Conservation (phyloP, 2,797 vertebrate genomes). For the Buphagus erythrorhynchus region DNA sequence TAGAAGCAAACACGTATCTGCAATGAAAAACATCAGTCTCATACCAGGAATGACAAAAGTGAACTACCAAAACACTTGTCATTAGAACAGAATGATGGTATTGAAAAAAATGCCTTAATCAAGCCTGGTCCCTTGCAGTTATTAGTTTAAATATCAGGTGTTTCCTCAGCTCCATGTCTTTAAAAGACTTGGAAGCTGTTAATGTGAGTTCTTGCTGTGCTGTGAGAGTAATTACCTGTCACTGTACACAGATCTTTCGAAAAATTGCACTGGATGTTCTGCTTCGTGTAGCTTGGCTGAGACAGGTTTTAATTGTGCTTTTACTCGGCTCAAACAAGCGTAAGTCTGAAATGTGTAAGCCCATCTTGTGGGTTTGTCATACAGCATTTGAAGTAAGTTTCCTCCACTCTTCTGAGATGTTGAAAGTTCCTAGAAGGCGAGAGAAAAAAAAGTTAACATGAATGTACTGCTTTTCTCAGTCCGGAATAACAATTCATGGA, state of each 20-base stretch:
- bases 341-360: conserved; percentile 90
- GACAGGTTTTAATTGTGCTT: conserved; percentile 80
- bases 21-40: not conserved
- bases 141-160: not conserved
- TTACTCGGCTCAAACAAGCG: conserved; percentile 83
- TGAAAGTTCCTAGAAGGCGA: conserved; percentile 79
- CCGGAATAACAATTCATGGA: not conserved
- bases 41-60: not conserved
- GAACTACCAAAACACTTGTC: not conserved
- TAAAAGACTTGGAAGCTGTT: not conserved
- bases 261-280: conserved; percentile 88
- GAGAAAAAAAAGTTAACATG: not conserved
- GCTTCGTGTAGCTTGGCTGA: conserved; percentile 82
- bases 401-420: conserved; percentile 89
- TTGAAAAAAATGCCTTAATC: not conserved
- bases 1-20: conserved; percentile 87
- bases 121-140: not conserved
- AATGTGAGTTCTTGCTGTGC: not conserved
- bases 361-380: conserved; percentile 86
- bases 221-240: conserved; percentile 78
- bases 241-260: conserved; percentile 87
- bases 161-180: not conserved
- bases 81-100: not conserved
- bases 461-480: not conserved
- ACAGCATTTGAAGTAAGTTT: conserved; percentile 89